Base-by-base conservation (phyloP, 2,888 invertebrate genomes). In the Thymelicus lineola region DNA sequence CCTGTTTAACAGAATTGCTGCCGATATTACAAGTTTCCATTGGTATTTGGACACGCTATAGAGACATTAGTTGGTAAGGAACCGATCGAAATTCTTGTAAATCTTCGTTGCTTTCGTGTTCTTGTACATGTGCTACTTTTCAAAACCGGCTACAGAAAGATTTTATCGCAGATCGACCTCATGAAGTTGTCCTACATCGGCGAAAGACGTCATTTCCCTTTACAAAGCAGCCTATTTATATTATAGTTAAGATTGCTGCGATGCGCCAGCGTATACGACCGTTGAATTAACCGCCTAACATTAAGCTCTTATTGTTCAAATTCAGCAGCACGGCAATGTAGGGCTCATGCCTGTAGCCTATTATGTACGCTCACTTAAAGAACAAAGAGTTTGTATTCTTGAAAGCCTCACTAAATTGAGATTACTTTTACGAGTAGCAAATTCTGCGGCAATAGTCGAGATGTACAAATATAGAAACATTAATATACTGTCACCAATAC, bases 221-320 rank as follows among this genome's bases (percentile, higher is more conserved):
- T 53, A 55, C 42, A 48, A 55, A 53, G 53, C 35, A 62, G 38
- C 35, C 38, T 69, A 64, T 64, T 58, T 42, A 59, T 70, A 48
- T 36, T 45, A 63, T 58, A 63, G 36, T 58, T 35, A 42, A 58
- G 62, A 57, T 59, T 64, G 38, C 69, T 50, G 53, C 66, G 74
- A 72, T 68, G 63, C 70, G 71, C 71, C 68, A 70, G 48, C 71
- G 71, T 72, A 72, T 71, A 70, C 66, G 65, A 70, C 67, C 53
- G 60, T 68, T 61, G 62, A 67, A 72, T 68, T 64, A 71, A 62
- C 46, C 59, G 28, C 59, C 65, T 71, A 61, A 69, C 66, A 64
- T 64, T 71, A 63, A 63, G 57, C 48, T 59, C 50, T 38, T 53
- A 59, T 55, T 63, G 71, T 66, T 62, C 57, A 61, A 61, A 62